Percentiles rank a stretch among this genome's conserved stretches.
These are phyloP conservation scores for Spialia ferax DNA, from an alignment of 2,888 invertebrate species.

Conservation along the genomic window DNA sequence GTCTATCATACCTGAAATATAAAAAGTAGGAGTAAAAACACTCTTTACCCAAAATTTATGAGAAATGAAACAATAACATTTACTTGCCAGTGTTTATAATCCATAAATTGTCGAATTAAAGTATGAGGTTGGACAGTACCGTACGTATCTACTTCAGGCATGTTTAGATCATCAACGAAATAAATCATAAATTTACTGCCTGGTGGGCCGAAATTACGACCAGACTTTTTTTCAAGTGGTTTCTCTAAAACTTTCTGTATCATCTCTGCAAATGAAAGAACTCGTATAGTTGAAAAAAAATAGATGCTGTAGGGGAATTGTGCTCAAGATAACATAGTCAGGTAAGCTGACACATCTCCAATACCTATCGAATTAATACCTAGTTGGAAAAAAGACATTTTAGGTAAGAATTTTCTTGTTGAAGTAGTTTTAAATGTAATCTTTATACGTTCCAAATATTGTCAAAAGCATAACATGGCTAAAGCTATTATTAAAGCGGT, in stretches of 20 bases:
- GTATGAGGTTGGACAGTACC: conserved; percentile 98
- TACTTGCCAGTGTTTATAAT: conserved; percentile 95
- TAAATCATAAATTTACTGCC: conserved; percentile 97
- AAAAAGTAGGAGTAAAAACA: conserved; percentile 18
- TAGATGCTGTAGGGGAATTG: too few species aligned
- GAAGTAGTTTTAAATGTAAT: too few species aligned
- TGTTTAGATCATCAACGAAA: conserved; percentile 98
- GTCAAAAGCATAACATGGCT: too few species aligned
- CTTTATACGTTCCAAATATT: too few species aligned
- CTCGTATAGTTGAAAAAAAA: neutral
- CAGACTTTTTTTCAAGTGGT: conserved; percentile 97
- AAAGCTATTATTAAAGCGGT: too few species aligned
- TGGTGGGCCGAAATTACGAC: conserved; percentile 96
- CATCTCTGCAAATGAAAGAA: conserved; percentile 87
- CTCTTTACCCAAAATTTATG: neutral
- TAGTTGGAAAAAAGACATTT: too few species aligned
- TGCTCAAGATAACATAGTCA: too few species aligned
- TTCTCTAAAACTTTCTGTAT: conserved; percentile 95
- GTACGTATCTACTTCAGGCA: conserved; percentile 98
- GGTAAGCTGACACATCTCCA: too few species aligned
- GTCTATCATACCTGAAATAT: conserved; percentile 91
- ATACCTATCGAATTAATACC: too few species aligned
- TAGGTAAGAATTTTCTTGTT: too few species aligned
- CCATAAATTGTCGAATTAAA: conserved; percentile 96
- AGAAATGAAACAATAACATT: neutral